Conservation (phyloP, 2,797 vertebrate species). For the Eidolon dupreanum region DNA sequence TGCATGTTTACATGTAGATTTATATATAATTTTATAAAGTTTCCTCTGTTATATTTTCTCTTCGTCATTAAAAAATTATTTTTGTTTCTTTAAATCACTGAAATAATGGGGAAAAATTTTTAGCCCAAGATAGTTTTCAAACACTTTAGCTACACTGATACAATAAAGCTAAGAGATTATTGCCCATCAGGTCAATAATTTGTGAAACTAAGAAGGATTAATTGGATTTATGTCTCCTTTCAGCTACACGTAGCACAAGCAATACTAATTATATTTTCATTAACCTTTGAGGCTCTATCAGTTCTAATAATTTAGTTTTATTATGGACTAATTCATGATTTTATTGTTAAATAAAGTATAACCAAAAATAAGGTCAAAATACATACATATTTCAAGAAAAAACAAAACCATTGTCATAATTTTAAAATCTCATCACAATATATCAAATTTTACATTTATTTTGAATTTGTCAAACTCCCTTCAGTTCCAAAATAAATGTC, state of each 20-base stretch:
- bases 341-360: constrained; percentile 83
- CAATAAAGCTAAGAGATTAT: constrained; percentile 75
- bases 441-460: not conserved
- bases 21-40: not conserved
- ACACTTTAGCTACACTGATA: constrained; percentile 67
- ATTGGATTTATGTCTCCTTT: constrained; percentile 84
- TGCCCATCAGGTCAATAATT: constrained; percentile 85
- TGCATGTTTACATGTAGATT: not conserved
- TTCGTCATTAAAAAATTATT: not conserved
- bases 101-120: not conserved
- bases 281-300: constrained; percentile 83
- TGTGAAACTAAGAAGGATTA: constrained; percentile 82
- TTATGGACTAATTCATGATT: constrained; percentile 80
- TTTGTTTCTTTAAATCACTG: constrained; percentile 20
- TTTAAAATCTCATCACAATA: not conserved
- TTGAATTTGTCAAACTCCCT: not conserved
- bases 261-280: constrained; percentile 87
- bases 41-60: not conserved
- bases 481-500: not conserved
- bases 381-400: constrained; percentile 50
- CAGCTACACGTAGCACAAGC: constrained; percentile 79
- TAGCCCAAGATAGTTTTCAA: constrained; percentile 30
- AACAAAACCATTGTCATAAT: not conserved
- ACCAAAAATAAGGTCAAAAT: constrained; percentile 78
- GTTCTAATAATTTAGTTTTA: constrained; percentile 83